These are phyloP conservation scores for Metopia argyrocephala DNA, from an alignment of 2,888 invertebrate species.

Conservation along the genomic window DNA sequence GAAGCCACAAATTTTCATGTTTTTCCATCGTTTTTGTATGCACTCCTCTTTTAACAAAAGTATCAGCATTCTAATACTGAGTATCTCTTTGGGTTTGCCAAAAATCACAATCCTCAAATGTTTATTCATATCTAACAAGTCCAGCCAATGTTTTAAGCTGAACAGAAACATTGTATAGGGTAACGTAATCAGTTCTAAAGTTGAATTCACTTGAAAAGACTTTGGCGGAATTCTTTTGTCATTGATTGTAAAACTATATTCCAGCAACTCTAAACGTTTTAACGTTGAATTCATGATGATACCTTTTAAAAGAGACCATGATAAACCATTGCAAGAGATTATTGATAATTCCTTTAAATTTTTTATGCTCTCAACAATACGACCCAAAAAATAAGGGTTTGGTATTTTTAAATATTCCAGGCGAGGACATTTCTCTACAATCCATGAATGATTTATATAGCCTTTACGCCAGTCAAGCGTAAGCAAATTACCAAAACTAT, in stretches of 20 bases:
- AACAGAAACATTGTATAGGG: constrained; percentile 33
- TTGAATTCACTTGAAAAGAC: constrained; percentile 1
- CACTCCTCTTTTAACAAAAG: constrained; percentile 18
- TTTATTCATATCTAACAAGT: constrained; percentile 31
- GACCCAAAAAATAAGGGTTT: constrained; percentile 33
- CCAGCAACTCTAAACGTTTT: constrained; percentile 25
- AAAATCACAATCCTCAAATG: constrained; percentile 21
- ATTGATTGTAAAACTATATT: background rate
- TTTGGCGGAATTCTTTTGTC: background rate
- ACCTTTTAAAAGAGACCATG: constrained; percentile 37
- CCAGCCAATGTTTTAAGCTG: constrained; percentile 31
- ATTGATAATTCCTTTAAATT: constrained; percentile 32
- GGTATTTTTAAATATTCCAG: constrained; percentile 18
- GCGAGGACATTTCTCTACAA: constrained; percentile 47
- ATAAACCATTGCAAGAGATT: constrained; percentile 11
- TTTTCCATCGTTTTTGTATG: constrained; percentile 4
- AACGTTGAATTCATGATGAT: constrained; percentile 14
- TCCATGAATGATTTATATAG: constrained; percentile 47
- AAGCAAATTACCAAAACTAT: constrained; percentile 22
- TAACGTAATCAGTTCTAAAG: constrained; percentile 23
- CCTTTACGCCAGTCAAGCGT: constrained; percentile 37
- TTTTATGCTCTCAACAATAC: background rate
- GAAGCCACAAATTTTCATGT: constrained; percentile 50
- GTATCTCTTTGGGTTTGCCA: constrained; percentile 20
- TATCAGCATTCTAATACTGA: constrained; percentile 22